Evolutionary conservation across 2,888 invertebrate species (phyloP), one percentile per base, ranked within the genome.

Genomic region (Pteria penguin): DNA sequence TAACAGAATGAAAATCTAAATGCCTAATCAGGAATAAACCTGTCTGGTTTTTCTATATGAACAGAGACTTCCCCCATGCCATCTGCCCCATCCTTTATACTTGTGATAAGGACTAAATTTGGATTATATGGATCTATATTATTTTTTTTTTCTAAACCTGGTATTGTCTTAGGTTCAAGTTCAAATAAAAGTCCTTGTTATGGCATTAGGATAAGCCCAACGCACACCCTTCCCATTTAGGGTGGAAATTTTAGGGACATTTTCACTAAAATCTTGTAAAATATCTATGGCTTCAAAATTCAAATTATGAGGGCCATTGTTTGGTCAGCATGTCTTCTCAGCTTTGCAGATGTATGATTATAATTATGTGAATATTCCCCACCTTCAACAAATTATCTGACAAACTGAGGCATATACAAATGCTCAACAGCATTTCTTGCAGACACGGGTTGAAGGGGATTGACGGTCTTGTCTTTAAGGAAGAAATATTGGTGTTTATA

Each of bases 221-320:
- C 75, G 31, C n/a, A 75, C 75, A 29, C 75, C 75, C 31, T 69
- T 75, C 22, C 62, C n/a, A 27, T 75, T 69, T 54, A 69, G 75
- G 1, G 63, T 14, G 2, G 69, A 33, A 55, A 75, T 62, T 65
- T 75, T 69, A 52, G 69, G 69, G 29, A 69, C 2, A 26, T 3
- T 3, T 18, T n/a, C 11, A 61, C 52, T 18, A 63, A 69, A 74
- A 54, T 69, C 68, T 32, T 36, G 26, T 14, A 74, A 33, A 26
- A 74, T 55, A 74, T 74, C 68, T 8, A 69, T 31, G 14, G 74
- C 63, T 29, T 74, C 62, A 57, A 67, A 74, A 1, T 45, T 14
- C 18, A 45, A 45, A 45, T 45, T 45, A 8, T 18, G 11, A 8
- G 11, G 11, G n/a, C n/a, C n/a, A n/a, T n/a, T n/a, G n/a, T n/a